phyloP scores from a whole-genome alignment of 2,797 vertebrate species.

The Sternotherus odoratus region DNA sequence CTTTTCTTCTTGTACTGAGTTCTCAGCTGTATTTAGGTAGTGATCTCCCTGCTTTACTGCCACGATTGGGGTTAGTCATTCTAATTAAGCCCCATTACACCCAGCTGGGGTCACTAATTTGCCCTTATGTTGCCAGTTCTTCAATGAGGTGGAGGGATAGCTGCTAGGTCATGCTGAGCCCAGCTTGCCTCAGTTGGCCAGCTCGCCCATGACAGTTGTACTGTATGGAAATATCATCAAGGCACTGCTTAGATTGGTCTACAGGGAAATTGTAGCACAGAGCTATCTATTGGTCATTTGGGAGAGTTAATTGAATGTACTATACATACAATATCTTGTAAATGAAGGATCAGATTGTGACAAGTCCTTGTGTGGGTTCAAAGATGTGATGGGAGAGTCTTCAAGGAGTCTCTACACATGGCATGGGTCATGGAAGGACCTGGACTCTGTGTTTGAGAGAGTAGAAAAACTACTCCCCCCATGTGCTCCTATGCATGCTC shows the following conservation, averaged over 20 bases:
- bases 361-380: not conserved
- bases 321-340: not conserved
- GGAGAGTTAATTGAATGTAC: not conserved
- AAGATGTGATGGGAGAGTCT: not conserved
- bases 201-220: not conserved
- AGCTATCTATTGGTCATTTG: not conserved
- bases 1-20: not conserved
- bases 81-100: not conserved
- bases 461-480: not conserved
- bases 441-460: not conserved
- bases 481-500: not conserved
- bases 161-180: not conserved
- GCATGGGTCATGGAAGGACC: not conserved
- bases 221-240: not conserved
- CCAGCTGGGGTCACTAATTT: not conserved
- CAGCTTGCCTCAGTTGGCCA: not conserved
- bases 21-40: not conserved
- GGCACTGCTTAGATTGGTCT: fast-evolving
- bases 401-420: not conserved
- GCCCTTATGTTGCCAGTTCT: not conserved
- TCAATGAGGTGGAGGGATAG: not conserved
- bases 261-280: not conserved
- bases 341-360: not conserved
- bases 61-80: not conserved
- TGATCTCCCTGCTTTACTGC: not conserved